phyloP scores from a whole-genome alignment of 1,140 invertebrate genomes.

The Gonatopus flavifemur region DNA sequence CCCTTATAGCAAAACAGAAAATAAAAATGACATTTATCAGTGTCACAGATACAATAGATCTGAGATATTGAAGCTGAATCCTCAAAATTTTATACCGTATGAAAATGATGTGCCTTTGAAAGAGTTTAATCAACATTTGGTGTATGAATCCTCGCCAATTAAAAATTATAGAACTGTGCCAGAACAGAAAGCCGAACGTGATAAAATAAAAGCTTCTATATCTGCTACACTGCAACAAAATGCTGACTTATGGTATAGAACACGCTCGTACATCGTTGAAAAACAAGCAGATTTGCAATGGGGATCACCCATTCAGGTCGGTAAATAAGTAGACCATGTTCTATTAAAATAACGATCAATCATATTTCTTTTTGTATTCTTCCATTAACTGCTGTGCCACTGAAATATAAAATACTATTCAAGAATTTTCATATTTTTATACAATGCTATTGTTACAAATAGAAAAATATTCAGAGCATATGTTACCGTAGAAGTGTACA shows the following conservation, averaged over 20 bases:
- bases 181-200: conserved; percentile 14
- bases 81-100: conserved; percentile 1
- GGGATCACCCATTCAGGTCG: conserved; percentile 47
- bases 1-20: not conserved
- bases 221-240: conserved; percentile 30
- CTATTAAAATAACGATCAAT: too few relatives aligned
- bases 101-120: conserved; percentile 28
- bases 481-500: too few relatives aligned
- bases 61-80: conserved; percentile 16
- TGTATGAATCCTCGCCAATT: conserved; percentile 16
- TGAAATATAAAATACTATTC: too few relatives aligned
- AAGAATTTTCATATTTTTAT: too few relatives aligned
- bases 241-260: conserved; percentile 26
- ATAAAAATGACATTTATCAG: not conserved
- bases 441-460: too few relatives aligned
- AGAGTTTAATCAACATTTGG: conserved; percentile 3
- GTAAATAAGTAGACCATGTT: conserved; percentile 18
- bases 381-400: too few relatives aligned
- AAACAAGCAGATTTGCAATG: conserved; percentile 26
- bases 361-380: too few relatives aligned
- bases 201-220: too few relatives aligned
- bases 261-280: too few relatives aligned
- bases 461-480: too few relatives aligned
- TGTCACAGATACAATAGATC: too few relatives aligned
- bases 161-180: conserved; percentile 15